phyloP scores from a whole-genome alignment of 37 sponge, comb jelly and placozoan species.

The Diacarnus erythraeanus region DNA sequence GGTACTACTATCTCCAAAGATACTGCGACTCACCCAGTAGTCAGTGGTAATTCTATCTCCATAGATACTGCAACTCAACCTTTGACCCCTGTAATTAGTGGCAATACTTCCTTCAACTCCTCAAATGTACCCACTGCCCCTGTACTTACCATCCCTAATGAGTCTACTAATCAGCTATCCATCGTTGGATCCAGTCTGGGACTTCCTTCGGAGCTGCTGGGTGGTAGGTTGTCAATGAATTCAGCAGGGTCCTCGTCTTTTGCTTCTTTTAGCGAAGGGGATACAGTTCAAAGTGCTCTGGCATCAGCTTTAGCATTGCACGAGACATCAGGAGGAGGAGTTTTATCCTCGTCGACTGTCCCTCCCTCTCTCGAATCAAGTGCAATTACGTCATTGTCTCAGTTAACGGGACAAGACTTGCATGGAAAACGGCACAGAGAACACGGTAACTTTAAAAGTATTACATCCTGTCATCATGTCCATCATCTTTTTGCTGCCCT shows the following conservation, averaged over 20 bases:
- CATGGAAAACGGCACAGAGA: too few species aligned
- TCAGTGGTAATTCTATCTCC: too few species aligned
- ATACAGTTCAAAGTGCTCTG: slow-evolving; percentile 2
- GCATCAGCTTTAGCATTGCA: not conserved
- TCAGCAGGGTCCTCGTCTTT: not conserved
- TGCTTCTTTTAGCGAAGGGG: not conserved
- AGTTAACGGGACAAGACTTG: too few species aligned
- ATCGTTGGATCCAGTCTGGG: not conserved
- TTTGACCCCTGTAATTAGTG: not conserved
- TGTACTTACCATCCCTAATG: not conserved
- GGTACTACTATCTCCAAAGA: too few species aligned
- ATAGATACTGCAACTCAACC: too few species aligned
- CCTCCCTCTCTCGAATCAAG: not conserved
- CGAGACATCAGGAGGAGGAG: not conserved
- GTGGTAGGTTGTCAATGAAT: not conserved
- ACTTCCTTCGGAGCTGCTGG: slow-evolving; percentile 2
- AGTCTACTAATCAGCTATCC: not conserved
- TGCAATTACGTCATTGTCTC: not conserved
- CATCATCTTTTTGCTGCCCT: too few species aligned
- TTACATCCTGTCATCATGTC: too few species aligned
- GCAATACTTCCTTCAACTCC: not conserved
- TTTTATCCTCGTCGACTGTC: not conserved
- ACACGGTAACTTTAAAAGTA: too few species aligned
- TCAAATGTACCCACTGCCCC: slow-evolving; percentile 1
- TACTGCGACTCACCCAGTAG: too few species aligned